phyloP scores from a whole-genome alignment of 2,113 vertebrate species.

The Pachyramphus minor region DNA sequence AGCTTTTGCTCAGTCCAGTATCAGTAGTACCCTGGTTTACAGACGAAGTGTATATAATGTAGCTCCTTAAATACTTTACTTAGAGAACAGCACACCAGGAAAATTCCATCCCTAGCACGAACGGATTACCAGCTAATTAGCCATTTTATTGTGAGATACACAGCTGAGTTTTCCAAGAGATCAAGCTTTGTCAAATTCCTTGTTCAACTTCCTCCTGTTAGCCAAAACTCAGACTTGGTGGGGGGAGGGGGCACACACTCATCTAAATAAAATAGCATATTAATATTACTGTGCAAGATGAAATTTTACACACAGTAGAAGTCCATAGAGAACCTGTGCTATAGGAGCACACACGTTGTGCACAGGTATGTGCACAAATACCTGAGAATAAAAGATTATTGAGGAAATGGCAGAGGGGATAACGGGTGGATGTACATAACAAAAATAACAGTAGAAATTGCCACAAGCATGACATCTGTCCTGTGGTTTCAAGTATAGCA shows the following conservation, averaged over 20 bases:
- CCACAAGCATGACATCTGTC: neutral
- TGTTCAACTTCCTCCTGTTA: neutral
- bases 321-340: neutral
- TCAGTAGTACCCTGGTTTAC: slow-evolving; percentile 18
- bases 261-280: neutral
- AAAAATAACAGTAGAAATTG: neutral
- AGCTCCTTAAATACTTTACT: slow-evolving; percentile 47
- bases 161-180: slow-evolving; percentile 49
- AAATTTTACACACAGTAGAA: neutral
- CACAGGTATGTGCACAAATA: neutral
- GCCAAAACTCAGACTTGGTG: neutral
- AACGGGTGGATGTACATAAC: neutral
- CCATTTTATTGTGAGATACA: slow-evolving; percentile 29
- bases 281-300: neutral
- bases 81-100: slow-evolving; percentile 43
- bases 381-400: neutral
- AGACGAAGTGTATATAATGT: slow-evolving; percentile 28
- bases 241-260: rapidly evolving
- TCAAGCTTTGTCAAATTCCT: slow-evolving; percentile 30
- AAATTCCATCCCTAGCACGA: slow-evolving; percentile 33
- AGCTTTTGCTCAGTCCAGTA: slow-evolving; percentile 2
- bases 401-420: neutral
- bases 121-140: slow-evolving; percentile 57
- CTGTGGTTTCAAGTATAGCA: neutral
- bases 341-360: no score